Conservation (phyloP, 2,888 invertebrate species). For the Thumatha senex region DNA sequence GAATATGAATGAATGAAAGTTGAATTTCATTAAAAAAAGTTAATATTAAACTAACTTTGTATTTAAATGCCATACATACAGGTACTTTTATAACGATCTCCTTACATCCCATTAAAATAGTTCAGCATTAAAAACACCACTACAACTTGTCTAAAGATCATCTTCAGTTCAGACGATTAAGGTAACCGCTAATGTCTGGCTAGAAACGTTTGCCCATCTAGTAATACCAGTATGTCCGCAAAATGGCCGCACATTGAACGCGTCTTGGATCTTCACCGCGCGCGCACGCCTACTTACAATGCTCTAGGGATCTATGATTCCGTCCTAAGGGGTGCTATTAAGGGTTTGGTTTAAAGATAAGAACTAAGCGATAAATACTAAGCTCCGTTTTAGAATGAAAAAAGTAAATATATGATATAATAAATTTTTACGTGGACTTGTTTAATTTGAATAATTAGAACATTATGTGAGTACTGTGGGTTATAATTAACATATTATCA, state of each 20-base stretch:
- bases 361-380: conserved; percentile 12
- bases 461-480: too few species aligned
- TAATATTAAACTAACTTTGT: too few species aligned
- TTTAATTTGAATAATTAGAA: too few species aligned
- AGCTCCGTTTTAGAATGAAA: too few species aligned
- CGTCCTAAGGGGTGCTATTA: conserved; percentile 47
- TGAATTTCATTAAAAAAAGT: too few species aligned
- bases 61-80: too few species aligned
- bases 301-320: conserved; percentile 48
- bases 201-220: conserved; percentile 44
- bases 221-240: conserved; percentile 44
- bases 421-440: too few species aligned
- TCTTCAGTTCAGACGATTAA: conserved; percentile 60
- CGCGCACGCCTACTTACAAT: conserved; percentile 31
- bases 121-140: conserved; percentile 34
- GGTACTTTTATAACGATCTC: too few species aligned
- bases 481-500: background rate
- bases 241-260: conserved; percentile 37
- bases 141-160: conserved; percentile 44
- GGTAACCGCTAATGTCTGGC: conserved; percentile 54
- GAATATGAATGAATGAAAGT: too few species aligned
- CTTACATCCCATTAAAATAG: conserved; percentile 2
- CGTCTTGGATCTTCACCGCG: conserved; percentile 36
- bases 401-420: too few species aligned
- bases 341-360: conserved; percentile 32